Evolutionary conservation across 2,888 invertebrate species (phyloP).

Genomic region (Mythimna loreyi): DNA sequence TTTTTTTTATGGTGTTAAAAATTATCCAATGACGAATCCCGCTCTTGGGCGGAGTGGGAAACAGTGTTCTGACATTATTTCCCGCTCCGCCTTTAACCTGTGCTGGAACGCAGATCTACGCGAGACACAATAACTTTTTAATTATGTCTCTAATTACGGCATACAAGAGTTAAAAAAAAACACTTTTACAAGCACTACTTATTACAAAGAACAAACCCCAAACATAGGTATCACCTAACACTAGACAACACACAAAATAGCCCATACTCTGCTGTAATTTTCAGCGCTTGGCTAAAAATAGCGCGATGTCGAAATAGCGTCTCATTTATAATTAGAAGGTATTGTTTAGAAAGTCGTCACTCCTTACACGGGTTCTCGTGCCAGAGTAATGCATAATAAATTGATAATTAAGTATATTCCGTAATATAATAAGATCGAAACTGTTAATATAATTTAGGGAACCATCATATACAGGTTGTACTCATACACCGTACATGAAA

Average conservation of each 20-base stretch:
- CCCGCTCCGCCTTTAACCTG: no score
- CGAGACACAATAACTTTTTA: no score
- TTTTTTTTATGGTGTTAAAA: no score
- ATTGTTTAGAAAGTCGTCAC: slow-evolving; percentile 53
- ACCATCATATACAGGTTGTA: no score
- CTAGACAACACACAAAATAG: slow-evolving; percentile 14
- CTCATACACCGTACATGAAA: no score
- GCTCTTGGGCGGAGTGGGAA: no score
- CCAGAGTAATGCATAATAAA: slow-evolving; percentile 38
- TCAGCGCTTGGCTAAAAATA: slow-evolving; percentile 50
- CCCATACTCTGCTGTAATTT: slow-evolving; percentile 31
- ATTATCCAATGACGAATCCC: no score
- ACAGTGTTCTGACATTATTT: no score
- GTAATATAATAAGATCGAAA: not conserved
- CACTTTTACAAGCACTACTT: no score
- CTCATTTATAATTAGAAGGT: slow-evolving; percentile 54
- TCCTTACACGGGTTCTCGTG: slow-evolving; percentile 14
- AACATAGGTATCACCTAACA: slow-evolving; percentile 12
- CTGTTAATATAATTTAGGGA: not conserved
- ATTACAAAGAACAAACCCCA: slow-evolving; percentile 5
- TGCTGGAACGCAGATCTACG: no score
- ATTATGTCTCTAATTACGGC: no score
- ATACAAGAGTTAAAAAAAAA: no score
- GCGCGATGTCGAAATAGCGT: slow-evolving; percentile 43
- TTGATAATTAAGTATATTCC: slow-evolving; percentile 4